Evolutionary conservation across 1,140 invertebrate genomes (phyloP).

Genomic region (Aphaenogaster rudis): DNA sequence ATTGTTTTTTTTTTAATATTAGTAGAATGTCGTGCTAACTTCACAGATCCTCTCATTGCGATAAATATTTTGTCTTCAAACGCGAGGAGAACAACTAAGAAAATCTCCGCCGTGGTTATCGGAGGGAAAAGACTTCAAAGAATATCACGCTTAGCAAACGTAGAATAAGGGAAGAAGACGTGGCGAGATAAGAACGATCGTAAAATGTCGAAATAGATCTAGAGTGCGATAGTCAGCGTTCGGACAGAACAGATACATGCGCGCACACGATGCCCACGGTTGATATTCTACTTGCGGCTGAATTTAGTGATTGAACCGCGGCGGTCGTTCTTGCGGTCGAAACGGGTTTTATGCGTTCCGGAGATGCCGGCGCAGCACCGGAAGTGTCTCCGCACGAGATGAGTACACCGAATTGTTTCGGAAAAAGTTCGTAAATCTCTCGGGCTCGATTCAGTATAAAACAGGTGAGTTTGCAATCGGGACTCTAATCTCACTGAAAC

Average conservation of each 20-base stretch:
- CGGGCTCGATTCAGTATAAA: background rate
- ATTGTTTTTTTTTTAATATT: too few relatives aligned
- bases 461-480: background rate
- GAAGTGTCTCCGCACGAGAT: background rate
- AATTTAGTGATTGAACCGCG: slow-evolving; percentile 76
- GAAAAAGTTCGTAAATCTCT: slow-evolving; percentile 41
- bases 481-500: background rate
- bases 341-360: slow-evolving; percentile 65
- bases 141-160: slow-evolving; percentile 16
- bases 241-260: slow-evolving; percentile 64
- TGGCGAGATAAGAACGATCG: slow-evolving; percentile 60
- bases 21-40: too few relatives aligned
- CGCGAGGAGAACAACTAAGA: background rate
- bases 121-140: slow-evolving; percentile 16
- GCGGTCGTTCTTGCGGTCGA: slow-evolving; percentile 54
- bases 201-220: slow-evolving; percentile 73
- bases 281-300: slow-evolving; percentile 69
- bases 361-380: slow-evolving; percentile 31
- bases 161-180: slow-evolving; percentile 46
- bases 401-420: slow-evolving; percentile 57
- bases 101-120: slow-evolving; percentile 22
- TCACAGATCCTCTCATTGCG: background rate
- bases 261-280: slow-evolving; percentile 46
- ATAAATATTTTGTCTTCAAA: background rate
- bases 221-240: slow-evolving; percentile 70